These are phyloP conservation scores for Rhizoglyphus robini DNA, from an alignment of 1,140 invertebrate species.

Conservation along the genomic window DNA sequence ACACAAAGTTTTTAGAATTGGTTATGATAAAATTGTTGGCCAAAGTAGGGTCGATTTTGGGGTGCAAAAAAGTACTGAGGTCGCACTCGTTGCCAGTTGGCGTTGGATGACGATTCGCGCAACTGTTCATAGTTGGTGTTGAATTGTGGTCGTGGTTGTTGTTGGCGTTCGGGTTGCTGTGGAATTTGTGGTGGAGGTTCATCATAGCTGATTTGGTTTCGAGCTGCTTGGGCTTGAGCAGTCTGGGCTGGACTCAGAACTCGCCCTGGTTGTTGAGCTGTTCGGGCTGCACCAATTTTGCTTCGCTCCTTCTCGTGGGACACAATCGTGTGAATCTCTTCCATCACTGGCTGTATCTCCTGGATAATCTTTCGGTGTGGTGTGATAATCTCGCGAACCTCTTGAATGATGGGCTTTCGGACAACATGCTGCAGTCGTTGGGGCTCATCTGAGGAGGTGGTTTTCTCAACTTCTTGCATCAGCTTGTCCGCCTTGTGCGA, in stretches of 20 bases:
- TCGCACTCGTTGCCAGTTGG: neutral
- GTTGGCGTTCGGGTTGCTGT: neutral
- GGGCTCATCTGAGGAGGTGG: slow-evolving; percentile 2
- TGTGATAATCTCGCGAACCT: slow-evolving; percentile 19
- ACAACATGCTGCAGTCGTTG: slow-evolving; percentile 12
- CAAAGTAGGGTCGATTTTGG: too few relatives aligned
- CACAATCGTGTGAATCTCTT: slow-evolving; percentile 8
- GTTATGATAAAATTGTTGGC: too few relatives aligned
- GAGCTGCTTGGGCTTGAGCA: neutral
- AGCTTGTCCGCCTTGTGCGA: neutral
- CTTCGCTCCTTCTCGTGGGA: neutral
- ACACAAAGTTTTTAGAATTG: too few relatives aligned
- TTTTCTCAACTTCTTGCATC: neutral
- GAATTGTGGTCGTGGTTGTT: neutral
- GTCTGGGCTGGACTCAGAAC: too few relatives aligned
- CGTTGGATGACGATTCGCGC: neutral
- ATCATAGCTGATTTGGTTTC: too few relatives aligned
- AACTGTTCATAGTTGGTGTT: neutral
- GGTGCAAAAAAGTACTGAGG: too few relatives aligned
- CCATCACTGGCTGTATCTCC: neutral
- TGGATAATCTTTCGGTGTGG: slow-evolving; percentile 17
- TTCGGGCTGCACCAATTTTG: neutral
- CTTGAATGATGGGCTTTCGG: slow-evolving; percentile 10
- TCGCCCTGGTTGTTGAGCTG: neutral
- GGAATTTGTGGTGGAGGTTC: too few relatives aligned